Conservation (phyloP, 2,113 vertebrate genomes). For the Tenebrosternarchus preto region DNA sequence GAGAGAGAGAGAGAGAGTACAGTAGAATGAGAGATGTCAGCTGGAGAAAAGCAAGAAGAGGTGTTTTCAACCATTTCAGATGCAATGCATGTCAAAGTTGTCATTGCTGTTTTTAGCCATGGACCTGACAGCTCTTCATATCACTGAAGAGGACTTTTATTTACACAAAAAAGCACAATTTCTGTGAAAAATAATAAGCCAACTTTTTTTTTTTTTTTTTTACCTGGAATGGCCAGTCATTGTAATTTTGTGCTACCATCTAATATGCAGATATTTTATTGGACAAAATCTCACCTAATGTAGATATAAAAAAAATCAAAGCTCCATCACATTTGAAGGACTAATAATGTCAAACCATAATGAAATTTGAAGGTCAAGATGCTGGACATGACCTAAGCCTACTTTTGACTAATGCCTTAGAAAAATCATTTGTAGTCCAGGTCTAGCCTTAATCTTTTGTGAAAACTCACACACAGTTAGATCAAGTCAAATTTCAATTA, state of each 20-base stretch:
- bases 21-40: slow-evolving; percentile 30
- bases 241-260: slow-evolving; percentile 7
- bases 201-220: slow-evolving; percentile 1
- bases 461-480: neutral
- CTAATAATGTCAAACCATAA: neutral
- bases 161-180: slow-evolving; percentile 23
- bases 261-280: slow-evolving; percentile 14
- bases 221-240: slow-evolving; percentile 1
- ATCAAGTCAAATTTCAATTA: slow-evolving; percentile 2
- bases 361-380: neutral
- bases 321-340: neutral
- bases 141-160: slow-evolving; percentile 12
- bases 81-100: slow-evolving; percentile 11
- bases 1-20: slow-evolving; percentile 4
- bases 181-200: neutral
- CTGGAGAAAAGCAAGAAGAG: slow-evolving; percentile 20
- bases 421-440: slow-evolving; percentile 22
- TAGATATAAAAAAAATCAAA: neutral
- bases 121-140: slow-evolving; percentile 24
- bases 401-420: slow-evolving; percentile 3
- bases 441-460: slow-evolving; percentile 14
- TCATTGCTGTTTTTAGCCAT: slow-evolving; percentile 9
- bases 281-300: neutral
- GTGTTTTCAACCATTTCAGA: slow-evolving; percentile 17
- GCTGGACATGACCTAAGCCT: neutral